These are phyloP conservation scores for Oreochromis niloticus DNA, from an alignment of 2,113 vertebrate genomes.

Conservation along the genomic window DNA sequence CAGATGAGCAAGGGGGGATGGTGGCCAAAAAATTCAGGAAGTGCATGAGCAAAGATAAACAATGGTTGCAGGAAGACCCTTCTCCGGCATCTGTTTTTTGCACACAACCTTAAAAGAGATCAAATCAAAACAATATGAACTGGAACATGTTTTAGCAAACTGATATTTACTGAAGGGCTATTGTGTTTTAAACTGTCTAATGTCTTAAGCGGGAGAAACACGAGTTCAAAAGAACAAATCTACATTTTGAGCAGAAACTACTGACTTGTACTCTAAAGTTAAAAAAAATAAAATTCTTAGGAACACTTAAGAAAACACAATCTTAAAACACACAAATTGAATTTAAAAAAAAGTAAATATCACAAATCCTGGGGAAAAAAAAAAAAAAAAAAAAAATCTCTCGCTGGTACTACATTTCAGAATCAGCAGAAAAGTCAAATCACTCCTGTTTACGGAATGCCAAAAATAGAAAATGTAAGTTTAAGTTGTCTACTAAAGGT, in stretches of 20 bases:
- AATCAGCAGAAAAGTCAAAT: neutral
- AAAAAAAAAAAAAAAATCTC: neutral
- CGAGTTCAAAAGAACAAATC: neutral
- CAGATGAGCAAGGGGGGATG: neutral
- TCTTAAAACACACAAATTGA: neutral
- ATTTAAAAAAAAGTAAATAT: neutral
- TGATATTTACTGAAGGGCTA: neutral
- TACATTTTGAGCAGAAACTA: neutral
- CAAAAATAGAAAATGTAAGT: neutral
- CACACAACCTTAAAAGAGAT: neutral
- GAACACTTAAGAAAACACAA: neutral
- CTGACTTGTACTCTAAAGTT: neutral
- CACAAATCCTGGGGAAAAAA: neutral
- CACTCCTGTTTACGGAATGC: neutral
- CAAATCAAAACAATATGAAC: neutral
- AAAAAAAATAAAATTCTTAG: fast-evolving
- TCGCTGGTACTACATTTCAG: neutral
- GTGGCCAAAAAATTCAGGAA: neutral
- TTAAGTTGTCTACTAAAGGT: neutral
- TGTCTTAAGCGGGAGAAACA: neutral
- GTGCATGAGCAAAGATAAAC: neutral
- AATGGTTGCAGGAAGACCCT: neutral
- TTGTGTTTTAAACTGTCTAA: neutral
- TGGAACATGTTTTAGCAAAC: neutral
- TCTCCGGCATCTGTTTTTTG: neutral